These are phyloP conservation scores for Zoroaster sp. DNA, from an alignment of 53 echinoderm and acorn worm genomes.

Conservation along the genomic window DNA sequence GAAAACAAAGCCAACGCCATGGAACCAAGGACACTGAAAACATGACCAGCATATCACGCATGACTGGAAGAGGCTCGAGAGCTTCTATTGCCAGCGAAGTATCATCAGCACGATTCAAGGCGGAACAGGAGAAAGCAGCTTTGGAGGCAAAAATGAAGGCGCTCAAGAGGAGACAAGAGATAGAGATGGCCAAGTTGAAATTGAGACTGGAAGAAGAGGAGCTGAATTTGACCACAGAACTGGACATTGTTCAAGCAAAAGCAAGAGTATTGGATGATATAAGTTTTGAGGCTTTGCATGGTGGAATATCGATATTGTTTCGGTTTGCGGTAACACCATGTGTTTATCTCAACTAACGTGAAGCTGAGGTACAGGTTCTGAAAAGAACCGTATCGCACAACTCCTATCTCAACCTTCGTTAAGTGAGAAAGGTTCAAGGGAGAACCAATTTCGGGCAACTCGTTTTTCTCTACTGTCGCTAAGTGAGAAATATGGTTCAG, in stretches of 20 bases:
- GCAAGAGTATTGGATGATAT: conserved; percentile 21
- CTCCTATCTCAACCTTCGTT: too few species aligned
- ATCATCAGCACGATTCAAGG: conserved; percentile 35
- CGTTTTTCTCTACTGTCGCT: too few species aligned
- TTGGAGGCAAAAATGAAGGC: conserved; percentile 7
- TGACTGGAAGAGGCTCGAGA: neutral
- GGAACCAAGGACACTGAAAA: neutral
- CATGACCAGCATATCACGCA: neutral
- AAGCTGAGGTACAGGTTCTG: too few species aligned
- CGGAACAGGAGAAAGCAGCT: conserved; percentile 24
- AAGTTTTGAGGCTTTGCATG: too few species aligned
- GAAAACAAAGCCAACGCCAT: neutral
- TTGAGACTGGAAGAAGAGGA: conserved; percentile 29
- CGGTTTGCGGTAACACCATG: too few species aligned
- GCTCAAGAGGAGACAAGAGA: conserved; percentile 5
- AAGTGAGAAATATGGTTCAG: too few species aligned
- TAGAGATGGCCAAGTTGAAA: neutral
- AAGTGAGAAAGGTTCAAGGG: too few species aligned
- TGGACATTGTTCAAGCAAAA: conserved; percentile 20
- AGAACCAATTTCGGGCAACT: too few species aligned
- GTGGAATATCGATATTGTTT: too few species aligned
- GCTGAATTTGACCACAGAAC: conserved; percentile 25
- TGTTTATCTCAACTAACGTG: too few species aligned
- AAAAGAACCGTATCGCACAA: too few species aligned
- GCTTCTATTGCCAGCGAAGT: conserved; percentile 25